These are phyloP conservation scores for Drosophila pseudotalamancana DNA, from an alignment of 2,888 invertebrate genomes.

Conservation along the genomic window DNA sequence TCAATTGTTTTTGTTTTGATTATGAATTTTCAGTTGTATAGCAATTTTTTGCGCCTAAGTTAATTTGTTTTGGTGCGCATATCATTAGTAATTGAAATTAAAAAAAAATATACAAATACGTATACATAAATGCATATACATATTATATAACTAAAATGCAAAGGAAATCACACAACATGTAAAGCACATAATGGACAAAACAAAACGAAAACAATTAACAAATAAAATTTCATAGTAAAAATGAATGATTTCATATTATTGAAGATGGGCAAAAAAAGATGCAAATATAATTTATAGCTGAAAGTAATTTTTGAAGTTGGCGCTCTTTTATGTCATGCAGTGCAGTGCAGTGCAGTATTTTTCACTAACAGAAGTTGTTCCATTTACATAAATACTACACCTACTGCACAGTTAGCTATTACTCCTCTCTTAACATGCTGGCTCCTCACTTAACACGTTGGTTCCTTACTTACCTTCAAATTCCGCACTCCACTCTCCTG, in stretches of 20 bases:
- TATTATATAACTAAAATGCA: constrained; percentile 49
- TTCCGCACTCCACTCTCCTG: not conserved
- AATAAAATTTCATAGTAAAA: constrained; percentile 74
- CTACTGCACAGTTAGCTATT: too few relatives aligned
- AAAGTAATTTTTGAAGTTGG: not conserved
- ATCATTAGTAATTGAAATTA: constrained; percentile 68
- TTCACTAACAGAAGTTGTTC: too few relatives aligned
- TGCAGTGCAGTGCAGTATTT: too few relatives aligned
- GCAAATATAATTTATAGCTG: accelerated
- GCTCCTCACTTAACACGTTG: not conserved
- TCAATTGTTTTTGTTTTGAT: constrained; percentile 29
- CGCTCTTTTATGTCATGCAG: not conserved
- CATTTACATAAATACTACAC: too few relatives aligned
- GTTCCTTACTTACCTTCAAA: too few relatives aligned
- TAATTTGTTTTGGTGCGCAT: constrained; percentile 69
- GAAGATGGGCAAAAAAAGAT: not conserved
- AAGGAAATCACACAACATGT: constrained; percentile 66
- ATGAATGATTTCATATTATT: constrained; percentile 3
- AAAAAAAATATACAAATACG: constrained; percentile 59
- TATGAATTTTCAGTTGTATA: constrained; percentile 33
- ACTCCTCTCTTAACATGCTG: not conserved
- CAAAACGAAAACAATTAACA: constrained; percentile 63
- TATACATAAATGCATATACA: constrained; percentile 66
- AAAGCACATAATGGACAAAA: constrained; percentile 76
- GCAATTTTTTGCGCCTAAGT: constrained; percentile 60